Conservation (phyloP, 1,140 invertebrate genomes). For the Gryon sp. region DNA sequence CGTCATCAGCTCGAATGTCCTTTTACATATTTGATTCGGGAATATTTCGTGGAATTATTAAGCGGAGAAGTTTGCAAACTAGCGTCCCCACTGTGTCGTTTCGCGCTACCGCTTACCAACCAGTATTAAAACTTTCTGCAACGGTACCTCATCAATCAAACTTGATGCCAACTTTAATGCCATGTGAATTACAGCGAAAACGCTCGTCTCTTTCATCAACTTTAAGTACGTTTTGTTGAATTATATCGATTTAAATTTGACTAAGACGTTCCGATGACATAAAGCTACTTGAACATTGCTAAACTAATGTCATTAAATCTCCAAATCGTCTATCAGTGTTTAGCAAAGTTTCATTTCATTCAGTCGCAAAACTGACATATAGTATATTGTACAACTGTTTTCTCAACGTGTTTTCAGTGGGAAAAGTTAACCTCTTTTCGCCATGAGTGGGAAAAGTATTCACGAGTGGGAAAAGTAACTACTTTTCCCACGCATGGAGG, state of each 20-base stretch:
- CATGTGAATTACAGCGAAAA: constrained; percentile 55
- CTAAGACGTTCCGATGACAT: constrained; percentile 1
- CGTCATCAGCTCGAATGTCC: constrained; percentile 23
- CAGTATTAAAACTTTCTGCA: constrained; percentile 57
- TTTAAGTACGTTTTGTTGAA: constrained; percentile 52
- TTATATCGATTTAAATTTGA: constrained; percentile 38
- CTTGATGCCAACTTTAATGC: constrained; percentile 59
- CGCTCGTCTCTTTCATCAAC: constrained; percentile 37
- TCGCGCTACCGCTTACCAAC: constrained; percentile 28
- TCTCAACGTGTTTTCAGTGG: too few relatives aligned
- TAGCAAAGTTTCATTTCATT: too few relatives aligned
- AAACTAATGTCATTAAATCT: constrained; percentile 37
- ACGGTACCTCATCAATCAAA: constrained; percentile 60
- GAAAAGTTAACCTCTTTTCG: too few relatives aligned
- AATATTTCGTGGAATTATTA: constrained; percentile 46
- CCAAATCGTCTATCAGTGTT: too few relatives aligned
- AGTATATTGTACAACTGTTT: too few relatives aligned
- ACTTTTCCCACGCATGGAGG: too few relatives aligned
- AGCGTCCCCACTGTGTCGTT: constrained; percentile 46
- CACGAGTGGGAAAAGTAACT: too few relatives aligned
- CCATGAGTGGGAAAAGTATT: too few relatives aligned
- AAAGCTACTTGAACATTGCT: constrained; percentile 4
- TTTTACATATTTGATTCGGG: constrained; percentile 45
- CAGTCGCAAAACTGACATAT: too few relatives aligned
- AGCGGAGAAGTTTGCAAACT: constrained; percentile 49